A percentile compares a stretch with the other conserved stretches of the same genome.
Evolutionary conservation across 2,113 vertebrate genomes (phyloP).

Genomic region (Eira barbara): DNA sequence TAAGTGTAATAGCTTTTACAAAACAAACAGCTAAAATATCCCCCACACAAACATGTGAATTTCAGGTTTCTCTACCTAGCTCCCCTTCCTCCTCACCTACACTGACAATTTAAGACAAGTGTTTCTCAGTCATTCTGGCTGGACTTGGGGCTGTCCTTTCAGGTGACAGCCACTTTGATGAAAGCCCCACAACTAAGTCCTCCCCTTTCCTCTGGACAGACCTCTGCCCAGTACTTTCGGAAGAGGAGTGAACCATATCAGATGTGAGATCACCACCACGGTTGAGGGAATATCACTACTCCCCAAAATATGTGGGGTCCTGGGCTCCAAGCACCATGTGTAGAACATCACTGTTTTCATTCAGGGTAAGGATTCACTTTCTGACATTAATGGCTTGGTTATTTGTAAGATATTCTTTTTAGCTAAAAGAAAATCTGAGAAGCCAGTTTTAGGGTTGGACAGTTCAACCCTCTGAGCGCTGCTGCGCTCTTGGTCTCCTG

Average conservation of each 20-base stretch:
- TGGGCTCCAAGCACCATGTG: neutral
- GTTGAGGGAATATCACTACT: neutral
- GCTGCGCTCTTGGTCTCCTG: neutral
- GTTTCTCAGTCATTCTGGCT: neutral
- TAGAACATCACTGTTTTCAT: neutral
- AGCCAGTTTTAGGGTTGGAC: neutral
- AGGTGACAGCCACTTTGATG: neutral
- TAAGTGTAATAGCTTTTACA: neutral
- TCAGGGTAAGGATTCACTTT: neutral
- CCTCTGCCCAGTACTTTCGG: neutral
- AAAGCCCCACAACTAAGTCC: neutral
- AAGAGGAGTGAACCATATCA: rapidly evolving
- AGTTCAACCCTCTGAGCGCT: neutral
- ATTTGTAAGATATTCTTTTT: neutral
- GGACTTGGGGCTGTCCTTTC: neutral
- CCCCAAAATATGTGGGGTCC: neutral
- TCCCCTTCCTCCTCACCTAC: neutral
- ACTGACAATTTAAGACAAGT: neutral
- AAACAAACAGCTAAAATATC: neutral
- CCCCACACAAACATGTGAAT: neutral
- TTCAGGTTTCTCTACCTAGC: neutral
- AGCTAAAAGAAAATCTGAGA: neutral
- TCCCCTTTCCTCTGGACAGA: neutral
- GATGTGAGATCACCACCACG: neutral
- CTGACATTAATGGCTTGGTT: neutral